Base-by-base conservation (phyloP, 1,140 invertebrate genomes). In the Ceratosolen solmsi region DNA sequence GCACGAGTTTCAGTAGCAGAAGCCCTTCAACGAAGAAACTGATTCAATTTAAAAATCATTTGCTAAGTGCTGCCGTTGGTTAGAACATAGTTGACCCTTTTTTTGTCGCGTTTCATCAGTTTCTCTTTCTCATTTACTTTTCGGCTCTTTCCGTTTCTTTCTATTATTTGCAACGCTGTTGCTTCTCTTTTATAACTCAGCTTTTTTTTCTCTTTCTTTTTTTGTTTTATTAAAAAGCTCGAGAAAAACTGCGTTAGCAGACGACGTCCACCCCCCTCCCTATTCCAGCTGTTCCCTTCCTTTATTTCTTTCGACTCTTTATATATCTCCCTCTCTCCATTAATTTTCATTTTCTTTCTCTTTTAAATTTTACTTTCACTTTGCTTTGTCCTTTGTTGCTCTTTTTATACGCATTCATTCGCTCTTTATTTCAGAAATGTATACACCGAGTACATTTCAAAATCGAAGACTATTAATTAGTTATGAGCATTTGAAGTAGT, bases 31-130 rank as follows among this genome's bases (percentile, higher is more conserved):
- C 49, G 79, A 72, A 60, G 65, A 82, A 82, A 82, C 81, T 88
- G 86, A 88, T 88, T 87, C 85, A 87, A 89, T 89, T 89, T 88
- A 88, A 87, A 89, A 89, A 89, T 88, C 84, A 89, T 89, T 87
- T 86, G 85, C 88, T 87, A 89, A 89, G 88, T 89, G 87, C 88
- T 83, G 56, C 68, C 33, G 83, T 80, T 71, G 65, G 51, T 77
- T 17, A 38, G 25, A 54, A 22, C 70, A 63, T 60, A 63, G 56
- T 33, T 63, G 74, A 85, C 74, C 70, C 54, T 82, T 86, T 80
- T 82, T 79, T 82, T 82, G 49, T 82, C 41, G 58, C 72, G 77
- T 49, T 79, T 13, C 63, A 8, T 51, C 80, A 51, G 27, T 49
- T 25, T 38, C 49, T 82, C 77, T 81, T 25, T 75, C 70, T 73